Evolutionary conservation across 2,888 invertebrate genomes (phyloP), one percentile per base, ranked within the genome.

Genomic region (Sesia bembeciformis): DNA sequence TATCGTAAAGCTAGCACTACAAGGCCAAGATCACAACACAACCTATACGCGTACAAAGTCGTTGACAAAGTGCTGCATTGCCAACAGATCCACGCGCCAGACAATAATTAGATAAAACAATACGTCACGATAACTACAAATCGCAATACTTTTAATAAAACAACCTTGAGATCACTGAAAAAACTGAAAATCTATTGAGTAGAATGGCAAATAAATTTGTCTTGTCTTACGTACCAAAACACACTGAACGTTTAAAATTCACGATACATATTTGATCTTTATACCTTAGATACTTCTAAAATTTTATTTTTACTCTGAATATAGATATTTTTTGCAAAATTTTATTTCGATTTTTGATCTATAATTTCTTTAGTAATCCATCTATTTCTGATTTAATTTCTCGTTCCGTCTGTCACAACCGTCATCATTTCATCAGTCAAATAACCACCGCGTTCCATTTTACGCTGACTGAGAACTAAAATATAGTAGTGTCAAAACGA

Each of bases 81-180:
- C 70, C 71, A 70, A 74, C 71, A 70, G 67, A 70, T 67, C 58
- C 62, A 69, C 67, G 64, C 72, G 72, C 65, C 68, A 70, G 65
- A 70, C 70, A 72, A 68, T 82, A 82, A 86, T 84, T 83, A 80
- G 74, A 79, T 80, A 78, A 78, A 77, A 68, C 72, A 69, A 70
- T 66, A 71, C 68, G 71, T 71, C 79, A 75, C 74, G 70, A 70
- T 72, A 62, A 61, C 58, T 60, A 78, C 73, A 74, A 83, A 82
- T 80, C 70, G 78, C 53, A 58, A 40, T 54, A 56, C 51, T 58
- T 57, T 68, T 23, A 23, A 23, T 23, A 74, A 73, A 76, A 71
- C 75, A 85, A 83, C 88, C 85, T 87, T 88, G 86, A 78, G 66
- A 71, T 67, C 68, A 62, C 68, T 74, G 72, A 81, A 78, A 77